Evolutionary conservation across 2,797 vertebrate genomes (phyloP).

Genomic region (Hypotaenidia philippensis): DNA sequence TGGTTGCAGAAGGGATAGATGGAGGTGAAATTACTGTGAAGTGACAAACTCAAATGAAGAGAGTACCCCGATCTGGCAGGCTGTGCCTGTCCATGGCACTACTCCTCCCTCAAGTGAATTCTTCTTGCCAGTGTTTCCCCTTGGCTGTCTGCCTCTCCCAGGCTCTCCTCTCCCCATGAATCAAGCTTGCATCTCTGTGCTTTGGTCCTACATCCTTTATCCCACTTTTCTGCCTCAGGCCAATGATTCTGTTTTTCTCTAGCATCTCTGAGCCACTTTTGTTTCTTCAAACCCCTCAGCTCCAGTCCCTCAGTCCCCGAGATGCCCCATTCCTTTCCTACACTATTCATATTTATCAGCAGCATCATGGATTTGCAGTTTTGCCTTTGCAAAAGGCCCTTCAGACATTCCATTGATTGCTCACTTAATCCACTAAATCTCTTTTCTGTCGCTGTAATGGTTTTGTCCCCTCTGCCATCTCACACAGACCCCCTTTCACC

Average conservation of each 20-base stretch:
- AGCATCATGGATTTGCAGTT: neutral
- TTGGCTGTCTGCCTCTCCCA: neutral
- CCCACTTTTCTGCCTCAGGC: neutral
- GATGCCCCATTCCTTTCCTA: neutral
- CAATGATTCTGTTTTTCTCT: neutral
- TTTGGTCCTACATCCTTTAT: neutral
- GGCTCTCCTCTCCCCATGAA: neutral
- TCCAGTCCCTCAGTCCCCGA: neutral
- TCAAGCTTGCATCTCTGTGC: neutral
- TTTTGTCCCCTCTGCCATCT: neutral
- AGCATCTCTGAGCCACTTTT: neutral
- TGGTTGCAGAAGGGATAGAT: neutral
- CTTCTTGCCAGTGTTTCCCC: neutral
- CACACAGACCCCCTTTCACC: neutral
- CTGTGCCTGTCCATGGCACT: neutral
- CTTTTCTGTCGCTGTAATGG: neutral
- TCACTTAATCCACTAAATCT: neutral
- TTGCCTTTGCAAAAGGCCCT: neutral
- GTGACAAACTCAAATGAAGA: slow-evolving; percentile 2
- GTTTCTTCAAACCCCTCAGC: neutral
- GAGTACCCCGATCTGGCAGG: neutral
- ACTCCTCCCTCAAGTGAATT: neutral
- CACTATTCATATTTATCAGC: neutral
- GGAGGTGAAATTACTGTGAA: neutral
- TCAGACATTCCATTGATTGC: neutral